These are phyloP conservation scores for Frieseomelitta varia DNA, from an alignment of 1,140 invertebrate genomes.

Conservation along the genomic window DNA sequence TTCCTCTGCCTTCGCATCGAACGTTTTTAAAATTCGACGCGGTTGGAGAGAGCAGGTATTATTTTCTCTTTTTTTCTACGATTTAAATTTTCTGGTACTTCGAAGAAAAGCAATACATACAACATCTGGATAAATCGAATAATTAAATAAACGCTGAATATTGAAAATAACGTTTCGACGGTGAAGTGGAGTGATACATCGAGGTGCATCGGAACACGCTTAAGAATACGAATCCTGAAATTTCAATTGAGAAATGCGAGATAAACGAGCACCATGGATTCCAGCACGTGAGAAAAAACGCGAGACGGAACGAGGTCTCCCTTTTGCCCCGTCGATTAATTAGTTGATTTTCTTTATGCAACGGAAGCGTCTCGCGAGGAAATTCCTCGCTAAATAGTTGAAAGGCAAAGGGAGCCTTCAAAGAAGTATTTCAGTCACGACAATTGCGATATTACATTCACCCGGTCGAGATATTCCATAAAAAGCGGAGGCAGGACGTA, in stretches of 20 bases:
- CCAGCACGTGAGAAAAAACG: background rate
- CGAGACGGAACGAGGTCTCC: background rate
- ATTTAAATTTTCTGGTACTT: no score
- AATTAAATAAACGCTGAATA: no score
- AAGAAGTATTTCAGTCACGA: conserved; percentile 29
- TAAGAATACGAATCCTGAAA: no score
- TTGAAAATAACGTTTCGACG: no score
- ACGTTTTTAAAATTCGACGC: background rate
- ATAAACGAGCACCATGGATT: background rate
- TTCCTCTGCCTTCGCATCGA: background rate
- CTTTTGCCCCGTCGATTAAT: conserved; percentile 22
- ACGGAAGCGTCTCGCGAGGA: background rate
- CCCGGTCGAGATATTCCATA: conserved; percentile 2
- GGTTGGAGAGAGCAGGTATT: background rate
- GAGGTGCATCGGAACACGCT: no score
- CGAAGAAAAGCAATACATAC: no score
- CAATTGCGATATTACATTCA: conserved; percentile 30
- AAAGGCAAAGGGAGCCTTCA: conserved; percentile 29
- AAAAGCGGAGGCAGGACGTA: background rate
- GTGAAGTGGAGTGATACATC: no score
- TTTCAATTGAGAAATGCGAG: background rate
- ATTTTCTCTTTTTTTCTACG: no score
- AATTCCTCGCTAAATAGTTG: conserved; percentile 29
- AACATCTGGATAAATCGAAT: no score
- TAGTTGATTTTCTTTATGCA: conserved; percentile 12